These are phyloP conservation scores for Aphidoletes aphidimyza DNA, from an alignment of 2,888 invertebrate species.

Conservation along the genomic window DNA sequence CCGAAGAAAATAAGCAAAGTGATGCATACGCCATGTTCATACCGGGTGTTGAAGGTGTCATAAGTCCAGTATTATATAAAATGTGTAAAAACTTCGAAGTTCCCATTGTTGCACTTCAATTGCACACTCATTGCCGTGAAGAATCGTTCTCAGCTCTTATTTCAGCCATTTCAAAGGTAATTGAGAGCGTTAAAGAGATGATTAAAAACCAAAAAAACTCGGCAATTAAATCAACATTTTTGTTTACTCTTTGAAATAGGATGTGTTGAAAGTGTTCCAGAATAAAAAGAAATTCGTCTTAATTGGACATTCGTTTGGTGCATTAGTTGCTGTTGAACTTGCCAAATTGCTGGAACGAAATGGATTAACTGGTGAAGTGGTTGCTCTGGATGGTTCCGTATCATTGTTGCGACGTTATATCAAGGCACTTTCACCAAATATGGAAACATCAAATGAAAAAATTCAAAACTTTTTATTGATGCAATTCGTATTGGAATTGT, in stretches of 20 bases:
- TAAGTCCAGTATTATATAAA: conserved; percentile 63
- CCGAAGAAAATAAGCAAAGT: conserved; percentile 55
- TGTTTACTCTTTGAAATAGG: not conserved
- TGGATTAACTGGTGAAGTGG: conserved; percentile 73
- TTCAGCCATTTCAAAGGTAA: conserved; percentile 61
- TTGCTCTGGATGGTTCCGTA: conserved; percentile 86
- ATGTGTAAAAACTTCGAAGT: conserved; percentile 70
- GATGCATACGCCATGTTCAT: conserved; percentile 66
- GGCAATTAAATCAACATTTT: not conserved
- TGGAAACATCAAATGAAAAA: not conserved
- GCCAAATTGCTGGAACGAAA: conserved; percentile 76
- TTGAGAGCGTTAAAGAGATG: conserved; percentile 62
- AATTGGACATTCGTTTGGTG: conserved; percentile 90
- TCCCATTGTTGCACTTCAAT: not conserved
- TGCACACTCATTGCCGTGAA: not conserved
- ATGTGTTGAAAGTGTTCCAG: conserved; percentile 17
- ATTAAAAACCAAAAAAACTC: not conserved
- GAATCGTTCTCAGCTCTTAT: not conserved
- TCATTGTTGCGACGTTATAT: conserved; percentile 71
- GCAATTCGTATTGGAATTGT: not conserved
- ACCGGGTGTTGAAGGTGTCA: conserved; percentile 73
- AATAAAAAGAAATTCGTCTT: conserved; percentile 72
- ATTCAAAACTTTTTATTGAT: not conserved
- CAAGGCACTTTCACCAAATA: not conserved
- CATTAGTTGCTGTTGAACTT: conserved; percentile 80